Evolutionary conservation across 2,113 vertebrate genomes (phyloP).

Genomic region (Pterocles burchelli): DNA sequence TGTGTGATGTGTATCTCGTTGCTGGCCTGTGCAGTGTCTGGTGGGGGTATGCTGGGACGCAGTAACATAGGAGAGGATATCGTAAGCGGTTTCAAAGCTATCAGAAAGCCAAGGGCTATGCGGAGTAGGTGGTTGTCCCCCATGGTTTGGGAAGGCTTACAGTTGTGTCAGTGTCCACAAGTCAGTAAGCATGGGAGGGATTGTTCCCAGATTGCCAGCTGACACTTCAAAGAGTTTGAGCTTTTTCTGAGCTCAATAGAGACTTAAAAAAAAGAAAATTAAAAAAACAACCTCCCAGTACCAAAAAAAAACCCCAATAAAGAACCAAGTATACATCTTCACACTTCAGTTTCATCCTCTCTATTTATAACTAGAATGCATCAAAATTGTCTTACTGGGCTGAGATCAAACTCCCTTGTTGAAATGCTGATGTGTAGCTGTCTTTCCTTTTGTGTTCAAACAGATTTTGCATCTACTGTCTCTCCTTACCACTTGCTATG

Average conservation of each 20-base stretch:
- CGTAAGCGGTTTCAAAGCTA: background rate
- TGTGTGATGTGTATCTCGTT: rapidly evolving
- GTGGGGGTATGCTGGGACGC: background rate
- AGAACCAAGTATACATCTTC: background rate
- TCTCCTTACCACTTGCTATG: background rate
- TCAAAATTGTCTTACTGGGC: background rate
- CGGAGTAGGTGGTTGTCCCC: background rate
- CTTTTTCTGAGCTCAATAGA: background rate
- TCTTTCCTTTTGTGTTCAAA: background rate
- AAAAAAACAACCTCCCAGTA: background rate
- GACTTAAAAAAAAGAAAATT: background rate
- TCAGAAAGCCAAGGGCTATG: background rate
- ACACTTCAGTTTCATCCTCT: background rate
- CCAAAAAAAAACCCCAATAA: background rate
- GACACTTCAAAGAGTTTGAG: background rate
- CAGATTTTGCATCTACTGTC: background rate
- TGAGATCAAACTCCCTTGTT: background rate
- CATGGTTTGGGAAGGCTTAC: background rate
- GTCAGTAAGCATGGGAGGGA: background rate
- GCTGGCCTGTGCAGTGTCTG: background rate
- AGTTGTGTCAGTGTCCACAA: background rate
- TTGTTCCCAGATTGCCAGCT: background rate
- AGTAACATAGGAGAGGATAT: background rate
- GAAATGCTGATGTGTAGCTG: background rate
- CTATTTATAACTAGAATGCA: background rate